Evolutionary conservation across 30 jellyfish, hydroid and myxozoan species (phyloP).

Genomic region (Hydractinia symbiolongicarpus): DNA sequence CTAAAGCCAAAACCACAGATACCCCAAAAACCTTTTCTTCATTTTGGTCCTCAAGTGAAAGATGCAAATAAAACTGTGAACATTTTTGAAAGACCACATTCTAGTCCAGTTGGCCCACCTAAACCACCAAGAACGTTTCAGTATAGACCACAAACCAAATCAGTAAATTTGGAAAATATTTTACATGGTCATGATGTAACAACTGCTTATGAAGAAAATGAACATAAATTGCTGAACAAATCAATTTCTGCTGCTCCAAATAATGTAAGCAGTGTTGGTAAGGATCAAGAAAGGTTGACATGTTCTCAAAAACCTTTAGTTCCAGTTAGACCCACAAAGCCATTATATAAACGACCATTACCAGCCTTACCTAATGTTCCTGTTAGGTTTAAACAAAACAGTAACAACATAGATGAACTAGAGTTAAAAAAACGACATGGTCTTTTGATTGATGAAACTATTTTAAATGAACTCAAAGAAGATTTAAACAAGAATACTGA

Average conservation of each 20-base stretch:
- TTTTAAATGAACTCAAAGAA: not conserved
- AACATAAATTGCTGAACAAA: too few species aligned
- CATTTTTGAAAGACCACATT: not conserved
- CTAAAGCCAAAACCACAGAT: too few species aligned
- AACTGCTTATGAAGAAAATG: too few species aligned
- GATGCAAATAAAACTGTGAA: not conserved
- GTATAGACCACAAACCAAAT: not conserved
- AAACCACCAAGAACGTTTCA: slow-evolving; percentile 4
- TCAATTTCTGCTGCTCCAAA: too few species aligned
- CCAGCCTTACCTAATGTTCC: not conserved
- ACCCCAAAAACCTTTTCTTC: too few species aligned
- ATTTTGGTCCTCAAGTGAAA: not conserved
- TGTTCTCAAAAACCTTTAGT: not conserved
- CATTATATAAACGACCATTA: not conserved
- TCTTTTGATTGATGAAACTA: not conserved
- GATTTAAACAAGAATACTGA: not conserved
- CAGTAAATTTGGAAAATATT: not conserved
- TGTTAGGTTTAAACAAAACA: not conserved
- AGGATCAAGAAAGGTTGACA: not conserved
- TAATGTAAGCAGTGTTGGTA: not conserved
- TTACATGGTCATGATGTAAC: not conserved
- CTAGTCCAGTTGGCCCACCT: slow-evolving; percentile 12
- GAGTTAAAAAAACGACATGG: not conserved
- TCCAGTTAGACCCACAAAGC: slow-evolving; percentile 10
- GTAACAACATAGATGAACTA: not conserved